Evolutionary conservation across 2,888 invertebrate genomes (phyloP), one percentile per base, ranked within the genome.

Genomic region (Blastobasis lacticolella): DNA sequence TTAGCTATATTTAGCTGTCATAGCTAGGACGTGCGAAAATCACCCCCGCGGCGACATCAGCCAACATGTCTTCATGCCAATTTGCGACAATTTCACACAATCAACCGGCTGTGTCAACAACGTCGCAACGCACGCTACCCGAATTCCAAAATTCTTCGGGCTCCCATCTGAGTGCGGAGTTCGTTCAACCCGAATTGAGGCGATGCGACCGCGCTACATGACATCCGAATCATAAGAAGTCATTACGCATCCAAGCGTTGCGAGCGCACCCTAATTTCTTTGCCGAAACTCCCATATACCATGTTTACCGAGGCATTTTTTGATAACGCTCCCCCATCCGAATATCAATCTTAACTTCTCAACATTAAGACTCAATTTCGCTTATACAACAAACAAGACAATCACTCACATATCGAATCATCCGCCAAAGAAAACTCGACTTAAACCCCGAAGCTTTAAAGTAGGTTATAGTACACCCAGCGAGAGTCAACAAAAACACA

Each of bases 141-240:
- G 54, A 55, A 54, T 55, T 48, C 45, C 46, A 53, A 47, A 52
- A 48, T 58, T 58, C 60, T 64, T 58, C 59, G 60, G 23, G 1
- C 23, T 23, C 23, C 23, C 23, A 23, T 23, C 23, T 23, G 63
- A 63, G 67, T 63, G 62, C 63, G 58, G 56, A 77, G 70, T 70
- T 65, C 62, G 55, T 67, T 60, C 67, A 69, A 72, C 77, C 74
- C 74, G 42, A 6, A 5, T 57, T 60, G 64, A 70, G 75, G 71
- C 78, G 78, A 79, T 80, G 80, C 79, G 74, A 76, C 77, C 71
- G 75, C 78, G 73, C 77, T 78, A 83, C 78, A 78, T 79, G 84
- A 82, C 86, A 81, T 79, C 78, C 65, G 81, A 81, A 84, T 84
- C 85, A 85, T 85, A 84, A 86, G 81, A 85, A 85, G 84, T 87